Evolutionary conservation across 2,797 vertebrate species (phyloP).

Genomic region (Sternotherus odoratus): DNA sequence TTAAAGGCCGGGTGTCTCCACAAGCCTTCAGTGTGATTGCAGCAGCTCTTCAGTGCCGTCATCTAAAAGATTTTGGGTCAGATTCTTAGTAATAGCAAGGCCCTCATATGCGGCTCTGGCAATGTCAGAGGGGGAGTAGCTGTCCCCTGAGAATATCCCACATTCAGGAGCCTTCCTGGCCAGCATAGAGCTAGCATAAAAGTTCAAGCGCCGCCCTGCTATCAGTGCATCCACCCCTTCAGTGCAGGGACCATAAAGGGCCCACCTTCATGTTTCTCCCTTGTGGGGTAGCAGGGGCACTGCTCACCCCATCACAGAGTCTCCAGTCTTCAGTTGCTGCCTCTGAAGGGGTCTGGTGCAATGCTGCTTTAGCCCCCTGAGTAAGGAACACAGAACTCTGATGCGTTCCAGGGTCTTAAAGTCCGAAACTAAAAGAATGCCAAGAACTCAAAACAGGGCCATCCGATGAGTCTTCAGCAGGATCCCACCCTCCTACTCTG

Average conservation of each 20-base stretch:
- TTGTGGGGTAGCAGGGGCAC: not conserved
- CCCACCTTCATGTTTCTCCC: not conserved
- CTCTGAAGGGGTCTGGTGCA: not conserved
- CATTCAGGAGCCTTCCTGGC: not conserved
- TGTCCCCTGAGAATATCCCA: not conserved
- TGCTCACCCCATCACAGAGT: not conserved
- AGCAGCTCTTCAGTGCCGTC: not conserved
- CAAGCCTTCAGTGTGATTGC: not conserved
- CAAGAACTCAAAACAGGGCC: not conserved
- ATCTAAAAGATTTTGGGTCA: not conserved
- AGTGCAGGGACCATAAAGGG: not conserved
- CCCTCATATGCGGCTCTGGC: not conserved
- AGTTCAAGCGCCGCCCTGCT: not conserved
- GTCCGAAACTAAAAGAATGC: not conserved
- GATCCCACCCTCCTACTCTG: not conserved
- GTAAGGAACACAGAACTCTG: not conserved
- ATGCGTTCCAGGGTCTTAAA: not conserved
- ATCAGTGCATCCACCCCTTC: not conserved
- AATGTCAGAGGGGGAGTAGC: not conserved
- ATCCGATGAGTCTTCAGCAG: not conserved
- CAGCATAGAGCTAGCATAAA: not conserved
- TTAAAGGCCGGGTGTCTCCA: not conserved
- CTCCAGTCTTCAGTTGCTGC: not conserved
- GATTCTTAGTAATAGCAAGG: not conserved
- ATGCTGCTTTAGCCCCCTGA: not conserved